phyloP scores from a whole-genome alignment of 2,113 vertebrate genomes.

The Nothobranchius furzeri region DNA sequence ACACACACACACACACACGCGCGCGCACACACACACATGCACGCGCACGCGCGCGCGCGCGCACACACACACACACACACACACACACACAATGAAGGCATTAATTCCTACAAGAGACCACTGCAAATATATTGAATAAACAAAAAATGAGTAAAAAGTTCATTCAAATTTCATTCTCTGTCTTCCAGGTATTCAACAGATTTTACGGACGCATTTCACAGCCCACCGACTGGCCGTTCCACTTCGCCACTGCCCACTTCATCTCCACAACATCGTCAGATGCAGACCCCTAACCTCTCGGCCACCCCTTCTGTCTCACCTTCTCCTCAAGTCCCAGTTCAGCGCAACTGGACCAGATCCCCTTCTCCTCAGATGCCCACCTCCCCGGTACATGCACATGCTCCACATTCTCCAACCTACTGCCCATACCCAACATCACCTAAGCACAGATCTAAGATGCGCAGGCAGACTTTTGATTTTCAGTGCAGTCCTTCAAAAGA shows the following conservation, averaged over 20 bases:
- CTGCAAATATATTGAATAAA: too few relatives aligned
- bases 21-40: too few relatives aligned
- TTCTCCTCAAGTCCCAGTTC: slow-evolving; percentile 67
- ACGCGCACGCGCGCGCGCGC: too few relatives aligned
- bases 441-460: slow-evolving; percentile 79
- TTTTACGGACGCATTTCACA: slow-evolving; percentile 76
- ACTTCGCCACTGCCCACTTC: slow-evolving; percentile 76
- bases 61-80: too few relatives aligned
- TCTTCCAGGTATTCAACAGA: slow-evolving; percentile 82
- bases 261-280: slow-evolving; percentile 77
- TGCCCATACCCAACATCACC: slow-evolving; percentile 83
- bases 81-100: too few relatives aligned
- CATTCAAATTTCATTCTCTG: slow-evolving; percentile 18
- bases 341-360: slow-evolving; percentile 79
- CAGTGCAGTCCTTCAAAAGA: slow-evolving; percentile 74
- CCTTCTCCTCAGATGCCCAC: slow-evolving; percentile 84
- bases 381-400: slow-evolving; percentile 77
- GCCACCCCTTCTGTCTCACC: slow-evolving; percentile 68
- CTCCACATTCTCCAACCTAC: slow-evolving; percentile 83
- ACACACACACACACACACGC: too few relatives aligned
- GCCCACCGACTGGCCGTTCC: slow-evolving; percentile 79
- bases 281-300: slow-evolving; percentile 62
- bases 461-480: slow-evolving; percentile 79
- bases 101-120: too few relatives aligned
- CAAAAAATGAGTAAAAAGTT: not conserved